Evolutionary conservation across 2,113 vertebrate species (phyloP), one percentile per base, ranked within the genome.

Genomic region (Alexandromys fortis): DNA sequence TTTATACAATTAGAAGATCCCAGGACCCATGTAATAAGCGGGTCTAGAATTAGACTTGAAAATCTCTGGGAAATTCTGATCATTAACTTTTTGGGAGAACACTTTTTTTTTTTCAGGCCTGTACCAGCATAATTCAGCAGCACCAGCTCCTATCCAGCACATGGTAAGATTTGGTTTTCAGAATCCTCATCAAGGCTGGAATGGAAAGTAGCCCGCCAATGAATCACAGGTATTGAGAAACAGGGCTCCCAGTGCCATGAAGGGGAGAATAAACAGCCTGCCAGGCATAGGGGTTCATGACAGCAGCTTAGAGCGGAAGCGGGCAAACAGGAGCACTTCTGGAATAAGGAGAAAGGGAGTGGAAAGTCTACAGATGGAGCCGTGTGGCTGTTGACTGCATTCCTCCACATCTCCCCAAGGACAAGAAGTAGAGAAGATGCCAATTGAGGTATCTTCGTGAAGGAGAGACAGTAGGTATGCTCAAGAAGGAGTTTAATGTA

Each of bases 361-460:
- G 11, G 1, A 28, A 14, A 63, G n/a, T 83, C 24, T 63, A 63
- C 65, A 63, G 2, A 7, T 65, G 38, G 6, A 42, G 7, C 7
- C 5, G 2, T 0, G 2, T 45, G 58, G 5, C 13, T 83, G 19
- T 1, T 82, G 30, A 7, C 33, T 0, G 70, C 21, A n/a, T 0
- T 49, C 12, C 10, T 45, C 45, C 65, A 33, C 24, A 55, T 11
- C 35, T 28, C 22, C 26, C 22, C 21, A 17, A 87, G 47, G 33
- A 26, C 22, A 49, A 65, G 24, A 13, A n/a, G 30, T 26, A 17
- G 28, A 72, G n/a, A n/a, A 10, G 4, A 0, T 16, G 47, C 14
- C 26, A 24, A 7, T 65, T 47, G 81, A 5, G n/a, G 9, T 67
- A 30, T 19, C 76, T 22, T 12, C 26, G 42, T 3, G 55, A 95